Evolutionary conservation across 2,888 invertebrate species (phyloP).

Genomic region (Chrysomela aeneicollis): DNA sequence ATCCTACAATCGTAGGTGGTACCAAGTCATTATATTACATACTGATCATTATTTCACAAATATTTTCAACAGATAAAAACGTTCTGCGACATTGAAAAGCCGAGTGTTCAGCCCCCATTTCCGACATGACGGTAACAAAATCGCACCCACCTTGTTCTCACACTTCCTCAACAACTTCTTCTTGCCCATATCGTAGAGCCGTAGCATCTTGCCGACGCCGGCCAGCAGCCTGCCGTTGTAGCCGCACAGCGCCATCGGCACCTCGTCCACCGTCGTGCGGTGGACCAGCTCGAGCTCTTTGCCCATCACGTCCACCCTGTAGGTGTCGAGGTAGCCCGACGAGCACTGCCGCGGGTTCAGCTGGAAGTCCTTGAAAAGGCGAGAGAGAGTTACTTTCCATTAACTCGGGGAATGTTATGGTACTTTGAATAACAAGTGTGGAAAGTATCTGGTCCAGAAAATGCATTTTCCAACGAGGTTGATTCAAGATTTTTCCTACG

Average conservation of each 20-base stretch:
- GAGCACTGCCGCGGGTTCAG: constrained; percentile 86
- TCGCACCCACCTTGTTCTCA: constrained; percentile 83
- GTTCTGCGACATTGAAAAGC: too few relatives aligned
- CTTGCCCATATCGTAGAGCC: constrained; percentile 96
- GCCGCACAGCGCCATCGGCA: constrained; percentile 78
- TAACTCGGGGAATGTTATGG: too few relatives aligned
- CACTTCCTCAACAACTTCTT: constrained; percentile 96
- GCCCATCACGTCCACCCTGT: constrained; percentile 76
- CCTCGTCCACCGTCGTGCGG: constrained; percentile 92
- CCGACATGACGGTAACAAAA: too few relatives aligned
- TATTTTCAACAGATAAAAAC: too few relatives aligned
- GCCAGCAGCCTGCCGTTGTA: constrained; percentile 92
- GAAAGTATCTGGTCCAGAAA: too few relatives aligned
- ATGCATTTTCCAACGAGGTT: too few relatives aligned
- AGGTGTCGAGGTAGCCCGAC: constrained; percentile 88
- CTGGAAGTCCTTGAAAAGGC: constrained; percentile 73
- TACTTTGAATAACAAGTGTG: too few relatives aligned
- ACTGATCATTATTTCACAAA: too few relatives aligned
- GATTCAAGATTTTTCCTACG: too few relatives aligned
- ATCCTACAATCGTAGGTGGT: too few relatives aligned
- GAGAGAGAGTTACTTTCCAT: background rate
- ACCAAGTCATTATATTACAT: too few relatives aligned
- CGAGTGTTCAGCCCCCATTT: too few relatives aligned
- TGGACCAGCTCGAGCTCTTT: constrained; percentile 91
- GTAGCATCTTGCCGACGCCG: constrained; percentile 89